These are phyloP conservation scores for Xanthostigma xanthostigma DNA, from an alignment of 2,888 invertebrate genomes.

Conservation along the genomic window DNA sequence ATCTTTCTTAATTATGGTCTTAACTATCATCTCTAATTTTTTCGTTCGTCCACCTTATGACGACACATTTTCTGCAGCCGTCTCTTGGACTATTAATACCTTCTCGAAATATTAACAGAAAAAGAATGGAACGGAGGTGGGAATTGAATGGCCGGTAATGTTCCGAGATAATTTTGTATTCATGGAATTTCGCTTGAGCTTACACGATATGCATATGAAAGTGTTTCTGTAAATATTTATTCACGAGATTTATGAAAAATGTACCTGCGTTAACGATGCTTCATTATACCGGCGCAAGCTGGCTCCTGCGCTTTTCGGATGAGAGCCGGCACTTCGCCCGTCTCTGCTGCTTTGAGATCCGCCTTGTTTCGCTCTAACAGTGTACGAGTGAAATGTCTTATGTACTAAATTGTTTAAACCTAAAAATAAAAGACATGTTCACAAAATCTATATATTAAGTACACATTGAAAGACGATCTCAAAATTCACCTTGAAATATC, in stretches of 20 bases:
- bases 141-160: too few relatives aligned
- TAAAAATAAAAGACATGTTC: slow-evolving; percentile 11
- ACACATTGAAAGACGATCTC: slow-evolving; percentile 22
- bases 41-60: too few relatives aligned
- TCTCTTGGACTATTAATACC: too few relatives aligned
- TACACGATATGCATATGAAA: too few relatives aligned
- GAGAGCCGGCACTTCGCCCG: slow-evolving; percentile 37
- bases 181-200: too few relatives aligned
- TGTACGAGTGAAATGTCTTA: slow-evolving; percentile 77
- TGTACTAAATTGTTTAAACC: slow-evolving; percentile 41
- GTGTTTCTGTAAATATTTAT: too few relatives aligned
- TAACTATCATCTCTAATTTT: too few relatives aligned
- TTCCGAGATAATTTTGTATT: too few relatives aligned
- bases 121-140: too few relatives aligned
- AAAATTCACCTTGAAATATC: slow-evolving; percentile 38
- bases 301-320: slow-evolving; percentile 68
- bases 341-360: slow-evolving; percentile 57
- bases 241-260: not conserved
- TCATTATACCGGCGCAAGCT: slow-evolving; percentile 68
- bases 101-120: too few relatives aligned
- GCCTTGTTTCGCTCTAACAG: slow-evolving; percentile 70
- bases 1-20: too few relatives aligned
- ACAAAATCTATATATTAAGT: not conserved
- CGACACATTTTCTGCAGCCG: too few relatives aligned
- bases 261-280: slow-evolving; percentile 52